Conservation (phyloP, 2,113 vertebrate genomes). For the Colaptes auratus region DNA sequence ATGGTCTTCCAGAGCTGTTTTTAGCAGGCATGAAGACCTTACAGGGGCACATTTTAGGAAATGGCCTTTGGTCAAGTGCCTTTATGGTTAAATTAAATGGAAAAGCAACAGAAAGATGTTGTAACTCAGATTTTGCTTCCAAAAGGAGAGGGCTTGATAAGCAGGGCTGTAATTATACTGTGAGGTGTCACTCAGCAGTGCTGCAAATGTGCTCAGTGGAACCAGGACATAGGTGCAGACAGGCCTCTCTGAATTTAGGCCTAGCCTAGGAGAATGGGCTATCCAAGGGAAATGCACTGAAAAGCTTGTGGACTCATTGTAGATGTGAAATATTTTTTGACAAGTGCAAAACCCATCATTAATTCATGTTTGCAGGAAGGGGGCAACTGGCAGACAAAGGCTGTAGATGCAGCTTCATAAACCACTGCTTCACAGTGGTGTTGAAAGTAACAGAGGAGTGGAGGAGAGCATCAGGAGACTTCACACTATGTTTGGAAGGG, state of each 20-base stretch:
- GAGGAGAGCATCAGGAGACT: background rate
- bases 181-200: background rate
- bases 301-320: background rate
- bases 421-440: background rate
- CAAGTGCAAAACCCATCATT: background rate
- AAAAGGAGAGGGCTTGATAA: background rate
- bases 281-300: background rate
- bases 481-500: background rate
- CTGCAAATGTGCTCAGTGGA: background rate
- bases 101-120: background rate
- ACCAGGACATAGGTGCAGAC: background rate
- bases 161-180: background rate
- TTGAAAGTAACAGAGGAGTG: background rate
- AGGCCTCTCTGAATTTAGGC: background rate
- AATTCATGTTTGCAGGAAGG: background rate
- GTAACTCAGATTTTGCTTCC: background rate
- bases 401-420: background rate
- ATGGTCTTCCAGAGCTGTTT: background rate
- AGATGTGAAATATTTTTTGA: background rate
- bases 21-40: background rate
- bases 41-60: background rate
- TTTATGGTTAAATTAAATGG: background rate
- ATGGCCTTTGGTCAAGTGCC: background rate
- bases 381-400: background rate
- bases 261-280: background rate